phyloP scores from a whole-genome alignment of 92 coral and sea anemone species.

The Chrysogorgia sp. region DNA sequence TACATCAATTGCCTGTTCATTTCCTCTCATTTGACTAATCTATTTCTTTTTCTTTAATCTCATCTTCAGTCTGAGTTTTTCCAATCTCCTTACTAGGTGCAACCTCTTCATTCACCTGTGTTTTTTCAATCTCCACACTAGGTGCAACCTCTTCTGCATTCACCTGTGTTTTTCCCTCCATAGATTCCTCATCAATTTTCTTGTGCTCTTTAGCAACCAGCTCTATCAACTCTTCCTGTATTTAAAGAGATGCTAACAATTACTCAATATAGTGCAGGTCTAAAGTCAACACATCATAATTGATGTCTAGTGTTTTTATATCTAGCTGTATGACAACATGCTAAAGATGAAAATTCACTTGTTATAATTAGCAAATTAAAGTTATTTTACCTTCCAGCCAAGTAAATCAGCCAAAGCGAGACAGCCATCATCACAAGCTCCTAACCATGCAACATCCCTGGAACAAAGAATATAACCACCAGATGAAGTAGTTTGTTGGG shows the following conservation, averaged over 20 bases:
- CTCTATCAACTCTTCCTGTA: constrained; percentile 73
- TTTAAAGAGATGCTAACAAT: background rate
- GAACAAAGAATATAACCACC: background rate
- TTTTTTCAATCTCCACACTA: too few species aligned
- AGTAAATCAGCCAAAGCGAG: constrained; percentile 84
- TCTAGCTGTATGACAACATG: background rate
- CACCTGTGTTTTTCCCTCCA: background rate
- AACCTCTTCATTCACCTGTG: too few species aligned
- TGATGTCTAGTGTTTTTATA: background rate
- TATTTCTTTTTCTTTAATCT: too few species aligned
- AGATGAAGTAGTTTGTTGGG: too few species aligned
- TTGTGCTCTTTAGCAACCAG: constrained; percentile 68
- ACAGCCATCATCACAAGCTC: constrained; percentile 93
- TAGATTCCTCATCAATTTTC: constrained; percentile 56
- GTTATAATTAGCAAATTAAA: too few species aligned
- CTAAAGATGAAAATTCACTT: background rate
- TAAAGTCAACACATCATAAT: background rate
- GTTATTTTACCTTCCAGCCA: constrained; percentile 85
- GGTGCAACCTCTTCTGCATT: too few species aligned
- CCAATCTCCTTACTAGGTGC: too few species aligned
- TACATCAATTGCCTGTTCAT: too few species aligned
- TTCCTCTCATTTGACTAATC: too few species aligned
- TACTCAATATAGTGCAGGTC: background rate
- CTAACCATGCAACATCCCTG: constrained; percentile 97
- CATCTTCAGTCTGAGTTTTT: too few species aligned